Conservation (phyloP, 2,888 invertebrate genomes). For the Ceriagrion tenellum region DNA sequence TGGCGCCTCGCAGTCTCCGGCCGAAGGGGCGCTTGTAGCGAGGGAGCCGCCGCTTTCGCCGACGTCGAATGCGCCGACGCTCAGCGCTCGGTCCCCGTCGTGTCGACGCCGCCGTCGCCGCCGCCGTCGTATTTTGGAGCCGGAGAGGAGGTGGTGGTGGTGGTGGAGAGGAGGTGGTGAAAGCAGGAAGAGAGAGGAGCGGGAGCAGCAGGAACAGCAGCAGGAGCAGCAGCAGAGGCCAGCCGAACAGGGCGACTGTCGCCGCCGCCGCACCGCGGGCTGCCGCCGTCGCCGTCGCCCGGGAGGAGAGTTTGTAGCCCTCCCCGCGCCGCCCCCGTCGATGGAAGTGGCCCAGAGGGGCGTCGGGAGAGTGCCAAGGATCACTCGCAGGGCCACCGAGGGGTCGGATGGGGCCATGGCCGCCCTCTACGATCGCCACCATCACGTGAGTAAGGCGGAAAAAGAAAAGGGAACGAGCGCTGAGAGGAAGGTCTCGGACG, state of each 20-base stretch:
- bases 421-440: constrained; percentile 55
- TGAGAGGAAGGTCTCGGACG: background rate
- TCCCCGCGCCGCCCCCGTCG: background rate
- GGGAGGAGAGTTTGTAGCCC: background rate
- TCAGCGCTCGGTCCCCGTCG: background rate
- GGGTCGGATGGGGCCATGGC: constrained; percentile 58
- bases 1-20: constrained; percentile 66
- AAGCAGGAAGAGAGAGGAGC: background rate
- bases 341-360: constrained; percentile 64
- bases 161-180: too few relatives aligned
- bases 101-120: background rate
- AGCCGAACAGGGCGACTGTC: too few relatives aligned
- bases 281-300: too few relatives aligned
- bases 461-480: background rate
- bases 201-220: background rate
- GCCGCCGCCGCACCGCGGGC: too few relatives aligned
- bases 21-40: background rate
- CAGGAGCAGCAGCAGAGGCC: background rate
- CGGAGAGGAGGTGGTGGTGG: too few relatives aligned
- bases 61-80: constrained; percentile 29
- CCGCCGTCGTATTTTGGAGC: background rate
- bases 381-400: constrained; percentile 58
- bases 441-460: constrained; percentile 49
- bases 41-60: constrained; percentile 16
- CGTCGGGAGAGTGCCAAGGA: constrained; percentile 36